phyloP scores from a whole-genome alignment of 2,888 invertebrate species.

The Spodoptera picta region DNA sequence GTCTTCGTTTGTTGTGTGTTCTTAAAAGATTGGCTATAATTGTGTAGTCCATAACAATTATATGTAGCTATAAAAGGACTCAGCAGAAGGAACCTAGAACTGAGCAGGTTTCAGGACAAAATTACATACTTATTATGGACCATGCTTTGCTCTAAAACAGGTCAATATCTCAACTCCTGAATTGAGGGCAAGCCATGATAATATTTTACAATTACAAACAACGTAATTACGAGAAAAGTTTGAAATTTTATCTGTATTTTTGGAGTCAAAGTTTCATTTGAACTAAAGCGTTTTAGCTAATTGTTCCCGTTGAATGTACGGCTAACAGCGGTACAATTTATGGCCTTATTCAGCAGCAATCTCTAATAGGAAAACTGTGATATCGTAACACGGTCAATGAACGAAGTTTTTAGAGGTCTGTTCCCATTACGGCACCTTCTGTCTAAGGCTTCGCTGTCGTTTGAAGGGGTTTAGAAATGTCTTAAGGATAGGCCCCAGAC shows the following conservation, averaged over 20 bases:
- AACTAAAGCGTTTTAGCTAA: constrained; percentile 43
- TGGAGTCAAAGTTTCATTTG: constrained; percentile 8
- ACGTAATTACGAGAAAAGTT: constrained; percentile 3
- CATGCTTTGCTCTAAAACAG: no score
- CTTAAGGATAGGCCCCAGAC: no score
- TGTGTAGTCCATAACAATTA: no score
- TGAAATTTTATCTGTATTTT: constrained; percentile 9
- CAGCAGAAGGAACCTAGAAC: no score
- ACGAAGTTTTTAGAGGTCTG: background rate
- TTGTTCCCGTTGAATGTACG: constrained; percentile 29
- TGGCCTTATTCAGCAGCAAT: constrained; percentile 23
- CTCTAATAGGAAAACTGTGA: constrained; percentile 9
- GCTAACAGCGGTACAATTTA: constrained; percentile 38
- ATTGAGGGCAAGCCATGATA: no score
- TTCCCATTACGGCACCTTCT: background rate
- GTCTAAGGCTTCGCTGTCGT: background rate
- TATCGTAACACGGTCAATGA: constrained; percentile 1
- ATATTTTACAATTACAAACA: background rate
- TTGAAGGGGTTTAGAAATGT: no score
- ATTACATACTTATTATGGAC: no score
- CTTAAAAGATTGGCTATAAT: no score
- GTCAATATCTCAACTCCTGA: no score
- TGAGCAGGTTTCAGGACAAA: no score
- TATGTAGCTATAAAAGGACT: no score
- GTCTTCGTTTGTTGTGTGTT: no score